These are phyloP conservation scores for Caloenas nicobarica DNA, from an alignment of 2,113 vertebrate genomes.

Conservation along the genomic window DNA sequence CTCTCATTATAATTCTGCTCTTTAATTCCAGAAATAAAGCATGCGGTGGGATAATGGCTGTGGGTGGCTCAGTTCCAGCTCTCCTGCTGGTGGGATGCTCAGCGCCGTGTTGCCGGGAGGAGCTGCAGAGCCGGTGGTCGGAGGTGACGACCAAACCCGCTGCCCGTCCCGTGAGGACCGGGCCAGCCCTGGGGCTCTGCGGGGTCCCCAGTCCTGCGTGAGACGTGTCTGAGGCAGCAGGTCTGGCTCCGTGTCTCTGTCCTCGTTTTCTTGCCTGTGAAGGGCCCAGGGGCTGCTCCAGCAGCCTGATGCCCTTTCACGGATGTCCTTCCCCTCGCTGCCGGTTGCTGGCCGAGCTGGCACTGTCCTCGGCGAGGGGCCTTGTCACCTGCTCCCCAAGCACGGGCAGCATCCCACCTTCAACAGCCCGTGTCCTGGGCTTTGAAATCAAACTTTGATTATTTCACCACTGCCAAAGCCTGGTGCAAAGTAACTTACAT, in stretches of 20 bases:
- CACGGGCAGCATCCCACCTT: not conserved
- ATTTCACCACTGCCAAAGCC: not conserved
- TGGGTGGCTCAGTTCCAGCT: not conserved
- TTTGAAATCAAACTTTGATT: accelerated
- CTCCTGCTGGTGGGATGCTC: not conserved
- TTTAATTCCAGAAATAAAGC: constrained; percentile 40
- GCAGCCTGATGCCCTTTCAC: accelerated
- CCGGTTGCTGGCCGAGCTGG: not conserved
- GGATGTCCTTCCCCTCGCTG: not conserved
- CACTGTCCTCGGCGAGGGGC: accelerated
- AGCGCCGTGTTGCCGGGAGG: not conserved
- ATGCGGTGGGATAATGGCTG: not conserved
- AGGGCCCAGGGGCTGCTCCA: not conserved
- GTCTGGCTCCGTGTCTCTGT: not conserved
- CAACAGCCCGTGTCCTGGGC: accelerated
- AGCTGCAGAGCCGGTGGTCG: not conserved
- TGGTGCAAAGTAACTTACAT: not conserved
- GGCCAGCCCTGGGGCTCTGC: too few species aligned
- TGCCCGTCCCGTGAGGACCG: not conserved
- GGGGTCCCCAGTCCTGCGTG: not conserved
- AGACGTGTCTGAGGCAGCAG: accelerated
- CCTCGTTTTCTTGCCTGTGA: not conserved
- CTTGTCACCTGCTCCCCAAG: not conserved
- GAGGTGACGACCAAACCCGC: accelerated
- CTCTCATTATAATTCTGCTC: constrained; percentile 20